These are phyloP conservation scores for Notarius quadriscutis DNA, from an alignment of 2,113 vertebrate genomes.

Conservation along the genomic window DNA sequence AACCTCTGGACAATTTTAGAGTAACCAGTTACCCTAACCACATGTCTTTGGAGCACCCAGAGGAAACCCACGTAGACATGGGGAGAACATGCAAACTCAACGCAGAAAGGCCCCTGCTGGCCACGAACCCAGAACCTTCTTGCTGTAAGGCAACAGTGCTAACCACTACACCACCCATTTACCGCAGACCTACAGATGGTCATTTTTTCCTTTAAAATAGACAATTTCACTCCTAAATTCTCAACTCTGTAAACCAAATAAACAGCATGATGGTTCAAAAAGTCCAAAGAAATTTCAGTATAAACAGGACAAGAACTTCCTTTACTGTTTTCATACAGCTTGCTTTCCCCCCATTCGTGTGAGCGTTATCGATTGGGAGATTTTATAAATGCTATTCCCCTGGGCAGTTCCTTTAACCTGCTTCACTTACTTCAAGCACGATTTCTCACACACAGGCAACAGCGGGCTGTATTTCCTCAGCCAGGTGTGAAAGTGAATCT, in stretches of 20 bases:
- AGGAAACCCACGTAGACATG: no score
- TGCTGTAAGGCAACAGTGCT: no score
- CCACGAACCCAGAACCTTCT: no score
- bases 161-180: background rate
- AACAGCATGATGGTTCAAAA: conserved; percentile 63
- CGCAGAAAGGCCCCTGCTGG: no score
- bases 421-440: conserved; percentile 26
- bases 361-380: conserved; percentile 33
- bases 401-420: conserved; percentile 35
- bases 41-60: no score
- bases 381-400: conserved; percentile 31
- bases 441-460: conserved; percentile 24
- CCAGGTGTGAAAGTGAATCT: conserved; percentile 38
- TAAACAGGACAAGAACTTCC: conserved; percentile 53
- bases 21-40: no score
- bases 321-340: conserved; percentile 31
- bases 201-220: background rate
- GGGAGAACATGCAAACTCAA: no score
- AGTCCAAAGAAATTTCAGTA: conserved; percentile 60
- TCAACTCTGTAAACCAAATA: conserved; percentile 63
- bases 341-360: conserved; percentile 6
- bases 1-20: no score
- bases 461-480: conserved; percentile 30
- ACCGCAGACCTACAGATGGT: background rate
- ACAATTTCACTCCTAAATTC: conserved; percentile 15